A percentile compares a stretch with the other conserved stretches of the same genome.
Conservation (phyloP, 2,113 vertebrate species). For the Corythaeola cristata region DNA sequence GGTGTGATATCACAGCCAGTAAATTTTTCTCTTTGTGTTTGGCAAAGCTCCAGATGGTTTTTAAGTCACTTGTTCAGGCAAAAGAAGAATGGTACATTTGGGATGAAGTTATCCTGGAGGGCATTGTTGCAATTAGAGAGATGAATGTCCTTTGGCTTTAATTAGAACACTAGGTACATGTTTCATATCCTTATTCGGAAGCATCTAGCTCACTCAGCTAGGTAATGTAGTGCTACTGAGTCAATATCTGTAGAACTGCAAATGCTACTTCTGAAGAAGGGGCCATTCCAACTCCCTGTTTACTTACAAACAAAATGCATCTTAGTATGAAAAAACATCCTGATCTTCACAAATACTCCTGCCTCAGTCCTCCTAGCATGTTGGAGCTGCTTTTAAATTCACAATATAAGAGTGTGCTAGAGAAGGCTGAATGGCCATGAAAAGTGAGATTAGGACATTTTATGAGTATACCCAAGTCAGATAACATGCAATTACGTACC, state of each 20-base stretch:
- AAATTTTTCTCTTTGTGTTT: constrained; percentile 70
- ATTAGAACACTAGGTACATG: constrained; percentile 89
- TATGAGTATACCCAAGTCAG: background rate
- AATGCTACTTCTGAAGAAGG: constrained; percentile 26
- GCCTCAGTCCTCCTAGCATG: background rate
- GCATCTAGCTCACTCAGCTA: constrained; percentile 74
- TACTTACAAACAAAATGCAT: constrained; percentile 29
- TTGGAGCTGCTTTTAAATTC: constrained; percentile 35
- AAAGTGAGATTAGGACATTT: background rate
- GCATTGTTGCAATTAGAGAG: constrained; percentile 91
- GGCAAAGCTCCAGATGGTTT: constrained; percentile 76
- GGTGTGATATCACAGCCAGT: constrained; percentile 61
- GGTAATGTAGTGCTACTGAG: constrained; percentile 66
- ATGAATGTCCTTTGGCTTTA: constrained; percentile 89
- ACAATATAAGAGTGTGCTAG: background rate
- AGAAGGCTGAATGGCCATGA: background rate
- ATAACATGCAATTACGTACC: background rate
- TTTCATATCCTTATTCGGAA: constrained; percentile 82
- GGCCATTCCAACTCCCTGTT: constrained; percentile 22
- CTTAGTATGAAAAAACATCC: background rate
- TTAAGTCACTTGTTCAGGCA: constrained; percentile 75
- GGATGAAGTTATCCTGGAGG: constrained; percentile 88
- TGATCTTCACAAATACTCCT: background rate
- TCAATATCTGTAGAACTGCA: constrained; percentile 71
- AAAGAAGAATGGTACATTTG: constrained; percentile 81